Evolutionary conservation across 1,140 invertebrate species (phyloP), one percentile per base, ranked within the genome.

Genomic region (Sycophila sp.): DNA sequence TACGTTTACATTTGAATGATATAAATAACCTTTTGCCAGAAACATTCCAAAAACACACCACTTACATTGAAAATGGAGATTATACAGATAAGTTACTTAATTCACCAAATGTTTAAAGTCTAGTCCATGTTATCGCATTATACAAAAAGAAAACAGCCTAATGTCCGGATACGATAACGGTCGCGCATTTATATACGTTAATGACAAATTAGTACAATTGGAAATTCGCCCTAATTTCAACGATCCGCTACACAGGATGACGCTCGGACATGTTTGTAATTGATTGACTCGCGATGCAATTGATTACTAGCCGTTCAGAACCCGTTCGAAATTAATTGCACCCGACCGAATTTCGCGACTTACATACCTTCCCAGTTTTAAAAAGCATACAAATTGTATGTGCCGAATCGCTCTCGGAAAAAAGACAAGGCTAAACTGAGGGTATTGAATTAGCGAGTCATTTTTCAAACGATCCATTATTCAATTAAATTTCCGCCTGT

Each of bases 161-260:
- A n/a, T n/a, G n/a, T n/a, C n/a, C n/a, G n/a, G n/a, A n/a, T n/a
- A n/a, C n/a, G n/a, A n/a, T 36, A 51, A 36, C 36, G 24, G 32
- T 7, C 6, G 15, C 36, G 6, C 51, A 72, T 69, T 71, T 55
- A 58, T 71, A 68, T 68, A 71, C 56, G 34, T 69, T 65, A 68
- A 64, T 62, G 42, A 47, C 40, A 38, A 69, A 59, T 68, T 68
- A 68, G 64, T 56, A 32, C 17, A 59, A 69, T 73, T 42, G 45
- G 55, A 51, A 64, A 69, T 62, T 69, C 19, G 15, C 15, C 19
- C 30, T 53, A 26, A 59, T 68, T 69, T 13, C 7, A 32, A 40
- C 51, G 13, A n/a, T n/a, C n/a, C n/a, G n/a, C n/a, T n/a, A n/a
- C 36, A 11, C 55, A 17, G 32, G 13, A 66, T 66, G 32, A 62